A percentile compares a stretch with the other conserved stretches of the same genome.
Evolutionary conservation across 2,113 vertebrate genomes (phyloP).

Genomic region (Sialia sialis): DNA sequence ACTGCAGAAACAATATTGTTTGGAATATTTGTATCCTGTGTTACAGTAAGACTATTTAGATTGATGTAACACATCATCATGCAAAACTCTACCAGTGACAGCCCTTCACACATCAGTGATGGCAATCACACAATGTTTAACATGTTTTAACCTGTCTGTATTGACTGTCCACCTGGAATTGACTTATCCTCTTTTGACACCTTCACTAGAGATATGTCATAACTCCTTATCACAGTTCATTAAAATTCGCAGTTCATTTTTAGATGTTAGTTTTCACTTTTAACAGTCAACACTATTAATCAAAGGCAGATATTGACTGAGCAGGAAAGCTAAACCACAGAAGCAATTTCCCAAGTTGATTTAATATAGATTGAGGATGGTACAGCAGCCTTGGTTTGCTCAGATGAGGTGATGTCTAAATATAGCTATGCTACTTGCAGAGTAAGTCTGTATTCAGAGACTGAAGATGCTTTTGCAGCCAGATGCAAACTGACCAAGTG

Average conservation of each 20-base stretch:
- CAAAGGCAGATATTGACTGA: background rate
- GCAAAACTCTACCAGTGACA: background rate
- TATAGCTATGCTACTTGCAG: background rate
- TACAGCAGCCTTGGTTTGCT: background rate
- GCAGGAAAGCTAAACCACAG: background rate
- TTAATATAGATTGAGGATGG: background rate
- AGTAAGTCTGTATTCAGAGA: background rate
- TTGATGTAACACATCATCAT: background rate
- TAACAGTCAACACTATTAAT: background rate
- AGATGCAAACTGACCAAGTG: background rate
- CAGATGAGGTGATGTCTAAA: background rate
- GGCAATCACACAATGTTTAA: background rate
- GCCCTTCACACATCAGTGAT: background rate
- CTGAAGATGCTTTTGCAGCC: background rate
- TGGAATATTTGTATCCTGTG: background rate
- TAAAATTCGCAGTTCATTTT: background rate
- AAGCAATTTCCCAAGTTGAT: background rate
- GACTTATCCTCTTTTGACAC: background rate
- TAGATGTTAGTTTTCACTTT: background rate
- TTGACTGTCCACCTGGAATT: background rate
- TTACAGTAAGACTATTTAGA: background rate
- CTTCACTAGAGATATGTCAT: background rate
- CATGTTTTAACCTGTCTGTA: background rate
- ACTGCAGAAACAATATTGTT: background rate
- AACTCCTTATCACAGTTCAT: background rate